A percentile compares a stretch with the other conserved stretches of the same genome.
Conservation (phyloP, 2,797 vertebrate genomes). For the Falco peregrinus region DNA sequence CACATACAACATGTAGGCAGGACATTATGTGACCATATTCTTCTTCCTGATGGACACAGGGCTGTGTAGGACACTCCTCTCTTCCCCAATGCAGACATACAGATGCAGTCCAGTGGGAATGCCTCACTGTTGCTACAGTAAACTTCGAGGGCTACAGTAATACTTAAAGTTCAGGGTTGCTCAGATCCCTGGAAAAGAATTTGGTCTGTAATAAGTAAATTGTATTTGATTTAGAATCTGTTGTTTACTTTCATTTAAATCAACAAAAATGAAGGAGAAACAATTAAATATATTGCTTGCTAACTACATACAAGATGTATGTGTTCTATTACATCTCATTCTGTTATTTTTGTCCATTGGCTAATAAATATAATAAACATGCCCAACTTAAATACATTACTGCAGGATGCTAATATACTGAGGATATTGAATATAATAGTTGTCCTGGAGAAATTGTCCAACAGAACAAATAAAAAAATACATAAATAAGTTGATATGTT, state of each 20-base stretch:
- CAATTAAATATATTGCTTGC: conserved; percentile 34
- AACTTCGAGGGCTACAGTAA: not conserved
- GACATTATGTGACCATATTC: not conserved
- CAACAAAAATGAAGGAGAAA: conserved; percentile 15
- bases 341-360: conserved; percentile 50
- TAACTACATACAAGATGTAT: conserved; percentile 8
- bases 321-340: conserved; percentile 54
- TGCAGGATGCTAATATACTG: conserved; percentile 60
- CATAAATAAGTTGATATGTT: conserved; percentile 61
- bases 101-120: not conserved
- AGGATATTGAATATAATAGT: conserved; percentile 70
- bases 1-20: not conserved
- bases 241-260: conserved; percentile 21
- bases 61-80: not conserved
- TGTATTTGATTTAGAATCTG: conserved; percentile 12
- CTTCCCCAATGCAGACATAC: not conserved
- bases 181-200: not conserved
- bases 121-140: not conserved
- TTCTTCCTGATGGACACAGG: not conserved
- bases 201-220: not conserved
- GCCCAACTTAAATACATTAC: conserved; percentile 63
- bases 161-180: not conserved
- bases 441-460: conserved; percentile 52
- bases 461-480: conserved; percentile 61
- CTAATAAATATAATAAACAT: conserved; percentile 60